Evolutionary conservation across 2,888 invertebrate genomes (phyloP), one percentile per base, ranked within the genome.

Genomic region (Pachycephus smyrnensis): DNA sequence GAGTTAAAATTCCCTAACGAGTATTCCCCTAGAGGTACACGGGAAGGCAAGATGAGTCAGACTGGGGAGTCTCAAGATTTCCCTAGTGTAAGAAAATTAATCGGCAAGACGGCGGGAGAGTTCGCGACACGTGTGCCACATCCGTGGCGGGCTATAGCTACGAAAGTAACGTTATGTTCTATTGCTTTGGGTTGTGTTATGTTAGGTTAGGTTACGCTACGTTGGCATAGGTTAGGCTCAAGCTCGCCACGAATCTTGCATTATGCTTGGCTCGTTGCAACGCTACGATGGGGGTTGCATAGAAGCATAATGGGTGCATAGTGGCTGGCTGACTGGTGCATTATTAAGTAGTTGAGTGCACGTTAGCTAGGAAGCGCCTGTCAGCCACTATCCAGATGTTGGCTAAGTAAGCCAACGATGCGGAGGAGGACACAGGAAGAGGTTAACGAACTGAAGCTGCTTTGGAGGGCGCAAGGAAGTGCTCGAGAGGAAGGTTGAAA

Each of bases 271-370:
- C 76, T 69, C 55, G 77, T 75, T 80, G 82, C 85, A 84, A 82
- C 86, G 85, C 55, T 55, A 23, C 55, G 55, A 55, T 55, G 55
- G 55, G 55, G 55, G 23, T 55, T 84, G 85, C 85, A 85, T 83
- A 84, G 87, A 84, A 86, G 85, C 87, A 86, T 88, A 88, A 89
- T 88, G 87, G 88, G 86, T 83, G 86, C 85, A 85, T 86, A 86
- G 89, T 86, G 89, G 88, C 88, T 84, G 85, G 86, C 86, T 86
- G 89, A 87, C 89, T 88, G 87, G 88, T 88, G 87, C 89, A 88
- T 88, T 88, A 88, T 88, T 88, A 88, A 88, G 88, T 89, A 89
- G 88, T 89, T 88, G 88, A 88, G 88, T 88, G 87, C 88, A 86
- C 88, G 88, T 88, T 88, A 86, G 84, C 85, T 81, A 85, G 86